Percentiles rank a stretch among this genome's conserved stretches.
Evolutionary conservation across 2,113 vertebrate species (phyloP).

Genomic region (Amia ocellicauda): DNA sequence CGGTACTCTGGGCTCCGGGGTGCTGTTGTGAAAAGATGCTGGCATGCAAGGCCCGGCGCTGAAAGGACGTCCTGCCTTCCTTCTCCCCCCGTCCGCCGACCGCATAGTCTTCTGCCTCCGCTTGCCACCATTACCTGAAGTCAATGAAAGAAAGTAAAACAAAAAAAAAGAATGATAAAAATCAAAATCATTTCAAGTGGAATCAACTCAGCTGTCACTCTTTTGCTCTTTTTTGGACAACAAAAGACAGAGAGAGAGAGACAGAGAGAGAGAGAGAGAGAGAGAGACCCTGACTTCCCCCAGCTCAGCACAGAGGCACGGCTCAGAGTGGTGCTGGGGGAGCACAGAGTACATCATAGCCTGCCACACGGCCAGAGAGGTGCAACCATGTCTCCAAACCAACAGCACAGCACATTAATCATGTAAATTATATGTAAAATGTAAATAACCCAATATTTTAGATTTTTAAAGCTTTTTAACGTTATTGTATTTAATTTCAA

Average conservation of each 20-base stretch:
- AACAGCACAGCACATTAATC: too few species aligned
- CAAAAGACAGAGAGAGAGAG: background rate
- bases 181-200: background rate
- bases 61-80: background rate
- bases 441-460: background rate
- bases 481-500: too few species aligned
- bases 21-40: background rate
- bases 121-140: too few species aligned
- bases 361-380: too few species aligned
- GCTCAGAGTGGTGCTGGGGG: too few species aligned
- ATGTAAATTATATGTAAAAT: too few species aligned
- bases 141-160: too few species aligned
- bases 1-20: background rate
- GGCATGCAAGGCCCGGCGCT: background rate
- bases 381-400: too few species aligned
- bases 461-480: background rate
- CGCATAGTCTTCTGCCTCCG: background rate
- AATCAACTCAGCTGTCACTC: background rate
- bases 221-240: background rate
- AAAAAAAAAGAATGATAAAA: too few species aligned
- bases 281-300: too few species aligned
- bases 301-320: too few species aligned
- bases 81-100: background rate
- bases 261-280: background rate
- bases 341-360: too few species aligned